Evolutionary conservation across 2,113 vertebrate genomes (phyloP), one percentile per base, ranked within the genome.

Genomic region (Odontesthes bonariensis): DNA sequence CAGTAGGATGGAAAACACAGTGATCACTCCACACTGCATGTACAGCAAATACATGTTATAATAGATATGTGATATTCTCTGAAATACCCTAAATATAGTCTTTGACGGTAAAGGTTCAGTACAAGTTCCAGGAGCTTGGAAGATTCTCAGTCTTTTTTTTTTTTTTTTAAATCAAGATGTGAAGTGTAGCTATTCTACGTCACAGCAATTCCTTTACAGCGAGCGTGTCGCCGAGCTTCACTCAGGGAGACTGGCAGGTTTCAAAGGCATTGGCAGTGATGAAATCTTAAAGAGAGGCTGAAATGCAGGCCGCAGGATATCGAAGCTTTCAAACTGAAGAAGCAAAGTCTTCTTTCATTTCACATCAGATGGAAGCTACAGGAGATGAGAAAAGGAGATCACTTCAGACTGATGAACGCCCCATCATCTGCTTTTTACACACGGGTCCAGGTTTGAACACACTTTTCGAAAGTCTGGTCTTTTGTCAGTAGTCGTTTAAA

Each of bases 261-360:
- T 78, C 38, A 54, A 77, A 88, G 80, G 69, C 77, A 53, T 72
- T 67, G 86, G 84, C 86, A 90, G 79, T 82, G 88, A 75, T 73
- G 74, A 75, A 75, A 75, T 73, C 60, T 72, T 70, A 81, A 38
- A 76, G 67, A 63, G 67, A 63, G 33, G 69, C 66, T 54, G 51
- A 67, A 65, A 70, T 53, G 22, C 8, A 19, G 44, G 35, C 60
- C 53, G 60, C 32, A 56, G 49, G 77, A 55, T 3, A 68, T 66
- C 60, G 74, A 23, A 19, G 16, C 31, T 61, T 65, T 76, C 77
- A 76, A 55, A 8, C 35, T 38, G 35, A 38, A 27, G 27, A 27
- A 71, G 8, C 7, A 35, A 78, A 62, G 22, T 57, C n/a, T 77
- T 60, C 53, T 61, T 55, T 72, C 35, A 63, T 85, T 86, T 79